Evolutionary conservation across 1,140 invertebrate genomes (phyloP), one percentile per base, ranked within the genome.

Genomic region (Eumaeus atala): DNA sequence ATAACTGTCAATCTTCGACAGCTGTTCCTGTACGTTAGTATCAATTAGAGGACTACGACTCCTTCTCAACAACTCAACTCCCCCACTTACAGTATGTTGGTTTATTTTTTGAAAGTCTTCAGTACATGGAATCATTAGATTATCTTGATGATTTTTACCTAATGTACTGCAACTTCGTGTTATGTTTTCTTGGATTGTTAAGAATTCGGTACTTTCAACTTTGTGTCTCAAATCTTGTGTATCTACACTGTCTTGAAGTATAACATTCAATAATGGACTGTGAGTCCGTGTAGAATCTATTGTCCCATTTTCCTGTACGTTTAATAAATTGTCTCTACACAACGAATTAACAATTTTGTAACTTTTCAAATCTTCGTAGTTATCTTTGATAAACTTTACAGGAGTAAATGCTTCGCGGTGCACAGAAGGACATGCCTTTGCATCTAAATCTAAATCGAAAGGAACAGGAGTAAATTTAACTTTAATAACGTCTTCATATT

Each of bases 401-500:
- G 75, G 74, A n/a, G 67, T 64, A 28, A 59, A 56, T 10, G 65
- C 18, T 67, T 49, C 57, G n/a, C 56, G 60, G 4, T 51, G 14
- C 38, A 57, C 54, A 34, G 64, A 62, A 16, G 69, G 67, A 72
- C 2, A 28, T 28, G 67, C 9, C 70, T 61, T 49, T 67, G 58
- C n/a, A 64, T 50, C 16, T 70, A 63, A 51, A 34, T 84, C 79
- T 9, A 87, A 36, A 56, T 87, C 80, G 3, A 65, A 68, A 11
- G 65, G 69, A 21, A 85, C 60, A 0, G 87, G 87, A 33, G 80
- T 84, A 53, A 88, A 83, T 64, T 87, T 88, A 0, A 88, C 78
- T 66, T 81, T 85, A 16, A 88, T 77, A 28, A 87, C 74, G 48
- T 87, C 84, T 66, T 88, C 80, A 54, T 88, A 87, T 10, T 81